phyloP scores from a whole-genome alignment of 2,113 vertebrate genomes.

The Labrus mixtus region DNA sequence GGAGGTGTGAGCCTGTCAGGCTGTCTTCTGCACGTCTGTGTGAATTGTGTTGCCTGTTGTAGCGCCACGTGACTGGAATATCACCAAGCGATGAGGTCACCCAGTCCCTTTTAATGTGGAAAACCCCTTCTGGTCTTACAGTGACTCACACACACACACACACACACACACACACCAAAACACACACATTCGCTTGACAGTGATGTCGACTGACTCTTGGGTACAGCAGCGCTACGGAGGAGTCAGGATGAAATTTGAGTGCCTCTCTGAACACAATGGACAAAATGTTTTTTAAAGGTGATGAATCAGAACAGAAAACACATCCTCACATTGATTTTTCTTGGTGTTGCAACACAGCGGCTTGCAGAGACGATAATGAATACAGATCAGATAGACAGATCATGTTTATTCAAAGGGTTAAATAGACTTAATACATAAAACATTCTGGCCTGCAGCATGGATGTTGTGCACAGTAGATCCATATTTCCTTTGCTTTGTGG shows the following conservation, averaged over 20 bases:
- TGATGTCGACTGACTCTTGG: constrained; percentile 44
- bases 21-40: constrained; percentile 2
- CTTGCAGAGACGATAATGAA: not conserved
- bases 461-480: not conserved
- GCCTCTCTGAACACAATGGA: not conserved
- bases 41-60: constrained; percentile 20
- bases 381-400: not conserved
- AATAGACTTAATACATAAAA: not conserved
- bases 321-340: not conserved
- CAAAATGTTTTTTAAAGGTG: not conserved
- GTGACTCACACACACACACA: constrained; percentile 56
- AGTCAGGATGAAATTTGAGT: constrained; percentile 24
- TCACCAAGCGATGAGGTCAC: constrained; percentile 72
- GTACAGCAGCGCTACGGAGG: constrained; percentile 27
- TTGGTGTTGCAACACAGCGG: not conserved
- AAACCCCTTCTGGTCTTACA: constrained; percentile 76
- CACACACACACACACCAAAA: constrained; percentile 29
- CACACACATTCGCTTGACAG: constrained; percentile 42
- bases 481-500: not conserved
- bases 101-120: constrained; percentile 68
- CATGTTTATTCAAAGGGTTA: not conserved
- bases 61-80: constrained; percentile 64
- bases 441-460: not conserved
- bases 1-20: not conserved
- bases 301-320: not conserved